Conservation (phyloP, 2,888 invertebrate genomes). For the Toxonevra muliebris region DNA sequence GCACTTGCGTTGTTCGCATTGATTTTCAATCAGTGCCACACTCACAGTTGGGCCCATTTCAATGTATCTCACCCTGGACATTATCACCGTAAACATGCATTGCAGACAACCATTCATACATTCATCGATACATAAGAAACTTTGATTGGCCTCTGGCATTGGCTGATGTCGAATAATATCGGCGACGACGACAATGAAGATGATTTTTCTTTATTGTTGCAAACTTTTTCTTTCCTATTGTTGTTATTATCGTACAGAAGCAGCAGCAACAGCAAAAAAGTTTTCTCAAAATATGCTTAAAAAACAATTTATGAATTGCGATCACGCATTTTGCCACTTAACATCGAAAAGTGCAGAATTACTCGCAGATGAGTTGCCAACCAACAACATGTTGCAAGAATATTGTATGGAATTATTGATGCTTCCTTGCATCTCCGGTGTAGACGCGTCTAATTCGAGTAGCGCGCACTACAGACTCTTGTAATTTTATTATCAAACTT, state of each 20-base stretch:
- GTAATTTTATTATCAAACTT: no score
- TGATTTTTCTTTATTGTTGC: neutral
- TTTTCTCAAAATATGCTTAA: no score
- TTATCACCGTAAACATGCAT: neutral
- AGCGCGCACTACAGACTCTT: no score
- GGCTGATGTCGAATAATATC: neutral
- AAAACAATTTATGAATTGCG: slow-evolving; percentile 26
- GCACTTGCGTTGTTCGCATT: slow-evolving; percentile 18
- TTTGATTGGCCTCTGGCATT: slow-evolving; percentile 1
- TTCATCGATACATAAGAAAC: neutral
- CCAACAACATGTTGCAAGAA: slow-evolving; percentile 13
- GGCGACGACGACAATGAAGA: neutral
- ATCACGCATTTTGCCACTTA: slow-evolving; percentile 29
- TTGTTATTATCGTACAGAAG: neutral
- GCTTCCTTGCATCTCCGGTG: neutral
- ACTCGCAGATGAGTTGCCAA: slow-evolving; percentile 15
- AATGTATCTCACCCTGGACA: slow-evolving; percentile 24
- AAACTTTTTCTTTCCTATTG: neutral
- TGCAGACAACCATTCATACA: neutral
- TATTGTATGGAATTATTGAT: neutral
- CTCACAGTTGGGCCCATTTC: slow-evolving; percentile 2
- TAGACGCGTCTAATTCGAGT: neutral
- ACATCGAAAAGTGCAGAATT: neutral
- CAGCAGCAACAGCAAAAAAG: no score
- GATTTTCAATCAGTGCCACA: slow-evolving; percentile 26